phyloP scores from a whole-genome alignment of 2,113 vertebrate genomes.

The Colistium nudipinnis region DNA sequence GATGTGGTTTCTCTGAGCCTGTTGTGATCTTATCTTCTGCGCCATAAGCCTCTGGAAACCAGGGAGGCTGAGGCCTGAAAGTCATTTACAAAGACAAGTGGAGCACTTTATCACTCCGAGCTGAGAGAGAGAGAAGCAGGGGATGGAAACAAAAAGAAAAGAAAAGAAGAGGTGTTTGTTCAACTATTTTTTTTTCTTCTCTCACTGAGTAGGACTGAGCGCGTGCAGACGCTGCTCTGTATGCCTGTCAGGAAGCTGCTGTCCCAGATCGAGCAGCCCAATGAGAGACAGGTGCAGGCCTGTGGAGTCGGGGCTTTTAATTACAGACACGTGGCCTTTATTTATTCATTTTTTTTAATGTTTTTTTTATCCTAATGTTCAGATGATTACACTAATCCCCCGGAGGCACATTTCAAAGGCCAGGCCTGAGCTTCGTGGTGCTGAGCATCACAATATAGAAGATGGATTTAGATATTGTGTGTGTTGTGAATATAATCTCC shows the following conservation, averaged over 20 bases:
- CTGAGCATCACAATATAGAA: constrained; percentile 3
- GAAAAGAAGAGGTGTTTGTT: constrained; percentile 75
- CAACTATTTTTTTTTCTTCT: constrained; percentile 47
- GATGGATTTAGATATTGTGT: background rate
- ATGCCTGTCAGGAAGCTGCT: constrained; percentile 66
- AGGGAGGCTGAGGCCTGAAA: constrained; percentile 56
- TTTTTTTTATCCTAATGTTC: constrained; percentile 36
- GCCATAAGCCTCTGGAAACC: constrained; percentile 62
- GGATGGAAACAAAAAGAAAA: background rate
- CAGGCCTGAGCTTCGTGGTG: background rate
- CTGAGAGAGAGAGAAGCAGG: background rate
- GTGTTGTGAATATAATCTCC: too few species aligned
- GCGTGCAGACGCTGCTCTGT: constrained; percentile 70
- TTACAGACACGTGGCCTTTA: constrained; percentile 63
- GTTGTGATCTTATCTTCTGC: constrained; percentile 58
- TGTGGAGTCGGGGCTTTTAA: constrained; percentile 63
- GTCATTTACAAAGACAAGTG: constrained; percentile 67
- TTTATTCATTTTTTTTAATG: constrained; percentile 27
- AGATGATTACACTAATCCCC: constrained; percentile 63
- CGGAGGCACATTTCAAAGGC: constrained; percentile 46
- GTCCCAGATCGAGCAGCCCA: constrained; percentile 65
- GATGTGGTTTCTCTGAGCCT: constrained; percentile 20
- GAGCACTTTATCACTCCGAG: constrained; percentile 50
- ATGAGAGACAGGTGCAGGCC: constrained; percentile 73
- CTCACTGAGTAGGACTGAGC: constrained; percentile 62